Conservation (phyloP, 2,797 vertebrate genomes). For the Sebastes cheni region DNA sequence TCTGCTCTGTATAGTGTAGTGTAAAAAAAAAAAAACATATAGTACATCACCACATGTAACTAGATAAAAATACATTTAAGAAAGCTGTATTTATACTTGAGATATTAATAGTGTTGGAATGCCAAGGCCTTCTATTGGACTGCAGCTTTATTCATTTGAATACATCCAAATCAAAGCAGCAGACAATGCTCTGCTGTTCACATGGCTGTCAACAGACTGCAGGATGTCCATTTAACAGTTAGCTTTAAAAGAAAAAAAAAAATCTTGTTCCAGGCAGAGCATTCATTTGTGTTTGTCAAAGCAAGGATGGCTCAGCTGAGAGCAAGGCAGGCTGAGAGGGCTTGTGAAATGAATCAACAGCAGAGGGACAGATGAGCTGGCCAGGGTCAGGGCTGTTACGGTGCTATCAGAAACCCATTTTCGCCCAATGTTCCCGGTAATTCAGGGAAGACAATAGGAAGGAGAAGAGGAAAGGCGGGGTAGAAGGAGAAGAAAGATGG, state of each 20-base stretch:
- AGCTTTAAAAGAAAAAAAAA: neutral
- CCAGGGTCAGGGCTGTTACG: conserved; percentile 52
- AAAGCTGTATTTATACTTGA: neutral
- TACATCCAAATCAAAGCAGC: conserved; percentile 4
- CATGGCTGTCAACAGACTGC: conserved; percentile 10
- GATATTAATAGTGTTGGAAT: neutral
- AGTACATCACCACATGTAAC: neutral
- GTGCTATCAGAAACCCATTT: conserved; percentile 76
- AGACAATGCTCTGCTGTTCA: conserved; percentile 12
- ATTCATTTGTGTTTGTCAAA: conserved; percentile 52
- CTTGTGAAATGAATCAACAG: conserved; percentile 71
- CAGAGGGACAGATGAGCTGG: conserved; percentile 59
- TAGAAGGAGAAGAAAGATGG: conserved; percentile 12
- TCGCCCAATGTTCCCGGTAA: conserved; percentile 49
- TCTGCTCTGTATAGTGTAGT: neutral
- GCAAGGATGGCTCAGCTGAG: conserved; percentile 44
- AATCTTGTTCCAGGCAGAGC: conserved; percentile 18
- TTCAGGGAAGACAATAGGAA: conserved; percentile 38
- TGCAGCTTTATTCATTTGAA: conserved; percentile 4
- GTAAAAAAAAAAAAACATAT: too few species aligned
- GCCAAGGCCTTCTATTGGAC: neutral
- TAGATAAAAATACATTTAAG: neutral
- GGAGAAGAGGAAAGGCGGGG: neutral
- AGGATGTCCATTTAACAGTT: conserved; percentile 25
- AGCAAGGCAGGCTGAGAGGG: conserved; percentile 37